A percentile compares a stretch with the other conserved stretches of the same genome.
Evolutionary conservation across 2,888 invertebrate species (phyloP).

Genomic region (Drosophila nr. medialis): DNA sequence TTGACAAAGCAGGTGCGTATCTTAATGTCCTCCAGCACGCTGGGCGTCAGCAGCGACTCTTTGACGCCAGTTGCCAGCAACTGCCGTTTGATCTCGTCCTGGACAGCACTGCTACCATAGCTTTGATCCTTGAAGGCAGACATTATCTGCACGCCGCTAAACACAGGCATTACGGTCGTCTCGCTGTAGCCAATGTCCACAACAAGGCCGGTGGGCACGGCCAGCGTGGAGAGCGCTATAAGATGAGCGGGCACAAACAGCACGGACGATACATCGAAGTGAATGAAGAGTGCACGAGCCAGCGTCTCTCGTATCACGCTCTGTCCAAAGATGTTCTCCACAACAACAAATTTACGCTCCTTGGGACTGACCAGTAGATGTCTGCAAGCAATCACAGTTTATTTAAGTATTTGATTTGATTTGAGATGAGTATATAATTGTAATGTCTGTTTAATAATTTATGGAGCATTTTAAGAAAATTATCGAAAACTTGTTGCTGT

Average conservation of each 20-base stretch:
- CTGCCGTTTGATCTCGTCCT: conserved; percentile 86
- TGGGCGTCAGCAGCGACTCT: conserved; percentile 85
- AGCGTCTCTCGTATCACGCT: conserved; percentile 93
- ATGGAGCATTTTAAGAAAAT: background rate
- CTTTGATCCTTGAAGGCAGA: conserved; percentile 93
- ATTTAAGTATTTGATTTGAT: background rate
- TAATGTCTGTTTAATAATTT: background rate
- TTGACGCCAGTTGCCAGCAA: conserved; percentile 85
- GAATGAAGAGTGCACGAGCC: conserved; percentile 95
- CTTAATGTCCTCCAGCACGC: conserved; percentile 91
- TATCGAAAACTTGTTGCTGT: conserved; percentile 47
- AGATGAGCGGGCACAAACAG: conserved; percentile 94
- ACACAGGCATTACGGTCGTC: conserved; percentile 92
- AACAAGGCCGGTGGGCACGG: conserved; percentile 92
- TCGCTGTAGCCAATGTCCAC: conserved; percentile 95
- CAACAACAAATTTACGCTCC: conserved; percentile 95
- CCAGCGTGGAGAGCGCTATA: conserved; percentile 92
- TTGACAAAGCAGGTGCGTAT: conserved; percentile 96
- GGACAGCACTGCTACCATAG: conserved; percentile 90
- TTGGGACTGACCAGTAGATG: conserved; percentile 96
- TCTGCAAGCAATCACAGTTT: conserved; percentile 85
- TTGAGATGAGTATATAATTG: background rate
- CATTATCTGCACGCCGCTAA: conserved; percentile 93
- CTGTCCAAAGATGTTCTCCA: conserved; percentile 94
- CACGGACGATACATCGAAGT: conserved; percentile 94